Base-by-base conservation (phyloP, 2,113 vertebrate genomes). In the Vulpes lagopus region DNA sequence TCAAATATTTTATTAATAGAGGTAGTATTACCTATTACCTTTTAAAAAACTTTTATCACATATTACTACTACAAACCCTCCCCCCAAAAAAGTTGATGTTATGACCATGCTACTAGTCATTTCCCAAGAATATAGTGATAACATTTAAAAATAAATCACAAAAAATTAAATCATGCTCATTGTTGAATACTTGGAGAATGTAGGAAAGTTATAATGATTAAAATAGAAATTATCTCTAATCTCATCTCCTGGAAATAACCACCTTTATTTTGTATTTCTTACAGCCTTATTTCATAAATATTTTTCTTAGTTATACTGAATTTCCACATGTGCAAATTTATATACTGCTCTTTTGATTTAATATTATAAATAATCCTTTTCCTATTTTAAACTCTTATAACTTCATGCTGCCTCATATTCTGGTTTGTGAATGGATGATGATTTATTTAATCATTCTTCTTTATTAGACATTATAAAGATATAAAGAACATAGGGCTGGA, bases 31-130 rank as follows among this genome's bases (percentile, higher is more conserved):
- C 81, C 62, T 94, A 67, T 67, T 30, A 92, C 6, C 91, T 97
- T 92, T n/a, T 43, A 76, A 89, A 82, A 96, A 98, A 98, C 86
- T 97, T 79, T 4, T 69, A 94, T 92, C n/a, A 90, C 81, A 95
- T 11, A 97, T 92, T 91, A 89, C 53, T 55, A 86, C 23, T 91
- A 43, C n/a, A 92, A 43, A 43, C 43, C 43, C 43, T 43, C 43
- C 43, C 43, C 43, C 43, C 5, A 76, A 81, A 64, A 76, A 35
- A 64, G 2, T 57, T 89, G 82, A 87, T n/a, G 82, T 95, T 96
- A 95, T 30, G n/a, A 73, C 8, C 2, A 25, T 79, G n/a, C 14
- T 55, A 82, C 69, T 71, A 67, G 60, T 80, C 53, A 92, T 93
- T 86, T 93, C 32, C 49, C 3, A 86, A 92, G 49, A 94, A 62